Evolutionary conservation across 2,888 invertebrate species (phyloP).

Genomic region (Drosophila fulvimacula): DNA sequence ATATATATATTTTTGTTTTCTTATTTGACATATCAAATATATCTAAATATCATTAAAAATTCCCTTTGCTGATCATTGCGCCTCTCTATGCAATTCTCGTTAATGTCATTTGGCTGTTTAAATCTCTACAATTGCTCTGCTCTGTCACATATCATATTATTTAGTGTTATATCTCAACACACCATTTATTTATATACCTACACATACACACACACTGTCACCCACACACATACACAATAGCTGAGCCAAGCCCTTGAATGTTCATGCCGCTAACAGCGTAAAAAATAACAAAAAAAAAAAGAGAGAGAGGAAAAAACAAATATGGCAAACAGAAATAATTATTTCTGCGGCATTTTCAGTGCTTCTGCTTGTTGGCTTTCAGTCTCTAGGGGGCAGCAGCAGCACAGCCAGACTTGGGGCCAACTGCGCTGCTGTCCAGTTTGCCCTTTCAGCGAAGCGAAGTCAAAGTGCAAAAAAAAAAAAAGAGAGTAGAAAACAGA

Average conservation of each 20-base stretch:
- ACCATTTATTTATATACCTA: constrained; percentile 38
- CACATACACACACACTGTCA: constrained; percentile 21
- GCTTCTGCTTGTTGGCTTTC: constrained; percentile 33
- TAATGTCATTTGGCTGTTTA: not conserved
- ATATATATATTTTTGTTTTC: not conserved
- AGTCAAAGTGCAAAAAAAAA: constrained; percentile 61
- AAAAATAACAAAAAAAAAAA: constrained; percentile 5
- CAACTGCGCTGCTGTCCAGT: constrained; percentile 48
- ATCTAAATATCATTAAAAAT: not conserved
- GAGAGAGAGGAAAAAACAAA: constrained; percentile 43
- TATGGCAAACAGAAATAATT: constrained; percentile 76
- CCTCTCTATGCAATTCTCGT: constrained; percentile 2
- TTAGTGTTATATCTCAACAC: constrained; percentile 46
- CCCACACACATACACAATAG: constrained; percentile 21
- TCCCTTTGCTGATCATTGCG: not conserved
- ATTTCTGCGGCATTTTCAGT: constrained; percentile 71
- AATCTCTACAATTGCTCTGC: constrained; percentile 28
- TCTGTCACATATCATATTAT: constrained; percentile 42
- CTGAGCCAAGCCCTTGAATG: constrained; percentile 49
- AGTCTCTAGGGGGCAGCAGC: constrained; percentile 58
- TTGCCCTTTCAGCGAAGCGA: constrained; percentile 51
- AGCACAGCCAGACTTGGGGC: constrained; percentile 7
- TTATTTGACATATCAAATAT: too few species aligned
- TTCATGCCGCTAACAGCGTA: constrained; percentile 15
- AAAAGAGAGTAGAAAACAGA: not conserved